Evolutionary conservation across 2,113 vertebrate species (phyloP).

Genomic region (Sceloporus undulatus): DNA sequence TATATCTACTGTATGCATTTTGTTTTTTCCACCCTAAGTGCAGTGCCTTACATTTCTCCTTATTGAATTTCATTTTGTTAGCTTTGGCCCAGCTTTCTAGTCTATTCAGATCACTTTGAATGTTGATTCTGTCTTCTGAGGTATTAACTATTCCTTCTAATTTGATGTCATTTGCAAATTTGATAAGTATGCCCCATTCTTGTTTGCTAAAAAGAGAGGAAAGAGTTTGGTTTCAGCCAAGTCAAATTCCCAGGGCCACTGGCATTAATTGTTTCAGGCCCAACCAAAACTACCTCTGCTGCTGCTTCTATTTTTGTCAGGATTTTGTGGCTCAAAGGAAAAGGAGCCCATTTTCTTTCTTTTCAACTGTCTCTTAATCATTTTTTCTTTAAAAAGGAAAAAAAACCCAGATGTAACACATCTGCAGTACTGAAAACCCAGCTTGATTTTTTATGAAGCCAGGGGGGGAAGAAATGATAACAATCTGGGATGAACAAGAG

Average conservation of each 20-base stretch:
- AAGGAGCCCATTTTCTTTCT: conserved; percentile 59
- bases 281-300: conserved; percentile 56
- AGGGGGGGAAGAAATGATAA: not conserved
- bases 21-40: no score
- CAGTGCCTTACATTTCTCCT: no score
- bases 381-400: no score
- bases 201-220: conserved; percentile 30
- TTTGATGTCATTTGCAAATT: no score
- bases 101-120: no score
- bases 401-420: not conserved
- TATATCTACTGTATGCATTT: no score
- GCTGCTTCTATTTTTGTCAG: conserved; percentile 65
- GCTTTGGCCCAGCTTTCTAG: no score
- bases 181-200: not conserved
- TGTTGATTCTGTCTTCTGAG: no score
- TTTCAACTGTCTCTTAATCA: conserved; percentile 48
- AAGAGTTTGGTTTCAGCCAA: conserved; percentile 52
- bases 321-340: conserved; percentile 54
- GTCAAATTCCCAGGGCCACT: conserved; percentile 54
- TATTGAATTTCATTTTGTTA: no score
- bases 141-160: no score
- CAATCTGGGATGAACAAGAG: not conserved
- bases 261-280: conserved; percentile 59
- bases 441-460: not conserved
- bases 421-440: not conserved